Percentiles rank a stretch among this genome's conserved stretches.
These are phyloP conservation scores for Dryoscopus gambensis DNA, from an alignment of 2,113 vertebrate genomes.

Conservation along the genomic window DNA sequence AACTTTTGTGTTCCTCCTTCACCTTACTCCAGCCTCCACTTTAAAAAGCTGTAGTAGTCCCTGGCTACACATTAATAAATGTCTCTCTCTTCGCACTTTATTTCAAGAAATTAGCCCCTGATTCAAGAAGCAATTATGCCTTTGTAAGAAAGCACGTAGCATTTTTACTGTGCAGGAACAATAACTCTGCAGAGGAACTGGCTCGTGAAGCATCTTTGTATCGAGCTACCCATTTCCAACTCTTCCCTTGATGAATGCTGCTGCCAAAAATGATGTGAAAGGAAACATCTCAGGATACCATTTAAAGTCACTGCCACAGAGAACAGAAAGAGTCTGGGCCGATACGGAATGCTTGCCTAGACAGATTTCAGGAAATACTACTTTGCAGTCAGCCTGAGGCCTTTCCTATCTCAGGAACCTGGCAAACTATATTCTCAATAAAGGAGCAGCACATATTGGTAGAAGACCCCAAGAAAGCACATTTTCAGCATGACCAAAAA, in stretches of 20 bases:
- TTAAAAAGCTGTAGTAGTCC: neutral
- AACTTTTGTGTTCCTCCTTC: neutral
- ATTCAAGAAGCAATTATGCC: neutral
- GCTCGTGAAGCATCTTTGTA: neutral
- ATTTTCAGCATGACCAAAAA: neutral
- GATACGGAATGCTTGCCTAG: neutral
- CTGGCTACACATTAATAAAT: neutral
- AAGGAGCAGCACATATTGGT: neutral
- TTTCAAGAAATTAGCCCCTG: neutral
- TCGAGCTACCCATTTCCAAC: neutral
- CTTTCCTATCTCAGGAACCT: neutral
- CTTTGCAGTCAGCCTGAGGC: neutral
- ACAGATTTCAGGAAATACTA: neutral
- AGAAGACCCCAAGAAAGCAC: neutral
- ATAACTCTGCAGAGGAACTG: neutral
- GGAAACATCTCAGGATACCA: slow-evolving; percentile 6
- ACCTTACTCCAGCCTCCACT: neutral
- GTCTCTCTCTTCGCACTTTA: neutral
- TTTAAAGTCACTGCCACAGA: neutral
- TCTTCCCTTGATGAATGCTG: neutral
- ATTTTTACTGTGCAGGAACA: neutral
- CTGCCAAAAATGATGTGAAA: neutral
- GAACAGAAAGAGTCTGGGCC: neutral
- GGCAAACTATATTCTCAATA: neutral
- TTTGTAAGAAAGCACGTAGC: neutral